Evolutionary conservation across 1,140 invertebrate species (phyloP).

Genomic region (Trichonephila clavata): DNA sequence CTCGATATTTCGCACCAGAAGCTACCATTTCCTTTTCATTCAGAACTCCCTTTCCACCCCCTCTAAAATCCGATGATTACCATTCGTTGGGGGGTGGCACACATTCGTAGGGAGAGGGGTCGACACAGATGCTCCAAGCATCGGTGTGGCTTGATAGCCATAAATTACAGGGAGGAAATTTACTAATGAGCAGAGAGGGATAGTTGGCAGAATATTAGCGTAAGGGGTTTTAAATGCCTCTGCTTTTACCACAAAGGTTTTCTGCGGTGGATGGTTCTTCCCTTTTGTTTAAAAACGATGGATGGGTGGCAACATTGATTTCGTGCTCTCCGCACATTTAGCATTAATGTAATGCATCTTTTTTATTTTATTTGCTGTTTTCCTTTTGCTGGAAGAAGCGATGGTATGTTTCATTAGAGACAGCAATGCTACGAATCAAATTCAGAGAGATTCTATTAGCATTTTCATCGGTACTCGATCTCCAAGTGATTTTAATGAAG

Average conservation of each 20-base stretch:
- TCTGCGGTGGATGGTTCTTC: constrained; percentile 18
- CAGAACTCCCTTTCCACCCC: neutral
- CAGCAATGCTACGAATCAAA: neutral
- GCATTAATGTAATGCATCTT: neutral
- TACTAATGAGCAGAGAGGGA: constrained; percentile 44
- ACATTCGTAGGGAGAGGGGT: too few species aligned
- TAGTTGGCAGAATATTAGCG: constrained; percentile 45
- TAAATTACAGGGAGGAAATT: constrained; percentile 45
- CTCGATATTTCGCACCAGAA: constrained; percentile 23
- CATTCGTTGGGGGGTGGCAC: neutral
- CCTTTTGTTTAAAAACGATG: constrained; percentile 38
- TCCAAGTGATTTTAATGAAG: constrained; percentile 10
- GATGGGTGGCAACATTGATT: constrained; percentile 21
- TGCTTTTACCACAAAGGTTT: constrained; percentile 40
- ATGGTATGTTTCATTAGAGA: neutral
- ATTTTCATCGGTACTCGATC: neutral
- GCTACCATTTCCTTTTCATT: constrained; percentile 56
- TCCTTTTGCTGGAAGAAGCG: neutral
- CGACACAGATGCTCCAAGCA: constrained; percentile 6
- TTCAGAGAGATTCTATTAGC: neutral
- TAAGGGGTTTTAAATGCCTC: constrained; percentile 55
- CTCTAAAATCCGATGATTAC: constrained; percentile 56
- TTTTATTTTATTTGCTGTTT: neutral
- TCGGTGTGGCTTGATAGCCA: neutral
- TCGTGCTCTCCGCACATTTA: constrained; percentile 20